Percentiles rank a stretch among this genome's conserved stretches.
phyloP scores from a whole-genome alignment of 2,113 vertebrate genomes.

The Martes martes region DNA sequence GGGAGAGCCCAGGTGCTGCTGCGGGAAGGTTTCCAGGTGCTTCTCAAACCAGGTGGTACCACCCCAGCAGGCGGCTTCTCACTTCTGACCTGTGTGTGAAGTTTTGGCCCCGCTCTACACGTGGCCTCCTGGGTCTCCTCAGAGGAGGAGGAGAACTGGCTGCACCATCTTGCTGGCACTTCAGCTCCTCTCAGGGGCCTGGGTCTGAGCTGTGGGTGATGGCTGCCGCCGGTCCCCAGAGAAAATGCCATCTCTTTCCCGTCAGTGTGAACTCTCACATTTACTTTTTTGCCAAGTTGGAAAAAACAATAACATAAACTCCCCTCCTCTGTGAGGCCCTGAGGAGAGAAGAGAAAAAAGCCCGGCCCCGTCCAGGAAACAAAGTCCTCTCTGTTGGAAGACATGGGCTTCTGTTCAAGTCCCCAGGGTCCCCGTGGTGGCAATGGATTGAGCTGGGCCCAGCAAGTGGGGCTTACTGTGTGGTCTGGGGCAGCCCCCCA shows the following conservation, averaged over 20 bases:
- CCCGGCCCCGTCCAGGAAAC: constrained; percentile 41
- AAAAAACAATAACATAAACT: constrained; percentile 26
- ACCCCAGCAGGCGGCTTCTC: fast-evolving
- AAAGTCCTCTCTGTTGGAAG: constrained; percentile 72
- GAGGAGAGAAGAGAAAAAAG: background rate
- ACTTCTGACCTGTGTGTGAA: background rate
- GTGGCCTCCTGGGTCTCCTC: background rate
- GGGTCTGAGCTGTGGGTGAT: background rate
- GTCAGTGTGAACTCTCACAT: constrained; percentile 68
- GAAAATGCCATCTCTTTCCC: background rate
- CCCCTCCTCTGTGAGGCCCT: background rate
- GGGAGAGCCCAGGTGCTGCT: background rate
- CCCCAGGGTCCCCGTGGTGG: background rate
- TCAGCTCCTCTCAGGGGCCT: background rate
- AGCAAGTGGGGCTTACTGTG: background rate
- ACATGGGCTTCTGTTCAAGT: background rate
- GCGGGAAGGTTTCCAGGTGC: background rate
- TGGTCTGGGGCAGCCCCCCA: background rate
- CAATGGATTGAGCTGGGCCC: background rate
- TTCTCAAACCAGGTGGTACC: background rate
- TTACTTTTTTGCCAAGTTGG: constrained; percentile 70
- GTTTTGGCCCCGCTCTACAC: background rate
- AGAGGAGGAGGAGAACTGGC: background rate
- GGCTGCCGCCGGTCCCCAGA: background rate
- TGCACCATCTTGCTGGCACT: background rate